Base-by-base conservation (phyloP, 2,888 invertebrate genomes). In the Alloplasta piceator region DNA sequence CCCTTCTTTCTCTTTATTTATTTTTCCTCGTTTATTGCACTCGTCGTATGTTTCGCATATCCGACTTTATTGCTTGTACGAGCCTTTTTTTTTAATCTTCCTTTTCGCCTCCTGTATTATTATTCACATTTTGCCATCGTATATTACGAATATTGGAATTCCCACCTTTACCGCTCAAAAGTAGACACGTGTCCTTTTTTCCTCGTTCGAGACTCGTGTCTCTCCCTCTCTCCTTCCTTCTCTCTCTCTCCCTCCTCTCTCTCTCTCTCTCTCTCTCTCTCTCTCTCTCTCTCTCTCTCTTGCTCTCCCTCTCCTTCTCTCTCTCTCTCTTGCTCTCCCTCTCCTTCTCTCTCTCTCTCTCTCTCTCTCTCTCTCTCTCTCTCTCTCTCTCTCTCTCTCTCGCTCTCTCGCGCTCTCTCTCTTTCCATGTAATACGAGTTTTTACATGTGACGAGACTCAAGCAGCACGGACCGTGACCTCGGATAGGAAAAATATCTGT, bases 1-100 rank as follows among this genome's bases (percentile, higher is more conserved):
- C 50, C 14, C 26, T 6, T 43, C 12, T 43, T 10, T 43, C 16
- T 46, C n/a, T 12, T 14, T 36, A 16, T 4, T 16, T 39, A n/a
- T 38, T 12, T 70, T 70, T 55, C 12, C 56, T 58, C 46, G n/a
- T 39, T 12, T 71, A 46, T 52, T 36, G 39, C 71, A 26, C 4
- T 14, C 2, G 14, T 46, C 46, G 4, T 26, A 26, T 26, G n/a
- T 70, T 67, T 46, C 10, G 14, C 41, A 12, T 9, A 41, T 10
- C 41, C 26, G 26, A 26, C 26, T 26, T 26, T 26, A 26, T 26
- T 26, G 26, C 26, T 26, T 26, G 26, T 26, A 26, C 26, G 26
- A 0, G 4, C n/a, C 12, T 52, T 64, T 9, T n/a, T 61, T 5
- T 16, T 4, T 39, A 9, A 16, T 26, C 26, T 26, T 26, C 26